Evolutionary conservation across 2,888 invertebrate species (phyloP), one percentile per base, ranked within the genome.

Genomic region (Diarsia dahlii): DNA sequence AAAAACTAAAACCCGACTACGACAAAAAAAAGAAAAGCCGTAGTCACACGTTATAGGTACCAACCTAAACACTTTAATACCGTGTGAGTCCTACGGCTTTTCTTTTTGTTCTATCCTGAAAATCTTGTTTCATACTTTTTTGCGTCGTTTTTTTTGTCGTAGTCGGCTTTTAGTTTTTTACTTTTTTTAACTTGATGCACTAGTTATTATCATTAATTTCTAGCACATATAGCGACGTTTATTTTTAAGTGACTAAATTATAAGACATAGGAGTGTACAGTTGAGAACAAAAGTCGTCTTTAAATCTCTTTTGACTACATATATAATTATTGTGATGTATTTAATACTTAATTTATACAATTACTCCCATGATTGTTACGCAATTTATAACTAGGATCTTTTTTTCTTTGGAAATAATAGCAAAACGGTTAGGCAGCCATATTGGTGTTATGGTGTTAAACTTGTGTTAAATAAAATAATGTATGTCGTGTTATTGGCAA

Each of bases 141-240:
- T n/a, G n/a, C n/a, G n/a, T n/a, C n/a, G n/a, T n/a, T n/a, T n/a
- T n/a, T n/a, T n/a, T n/a, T n/a, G n/a, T n/a, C n/a, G n/a, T n/a
- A n/a, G n/a, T n/a, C n/a, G n/a, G n/a, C n/a, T n/a, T n/a, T n/a
- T n/a, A n/a, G n/a, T n/a, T n/a, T n/a, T n/a, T n/a, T n/a, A n/a
- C n/a, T n/a, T n/a, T n/a, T n/a, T n/a, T 18, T 46, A 62, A 71
- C 13, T 62, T 71, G 18, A 71, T 52, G 28, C n/a, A n/a, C 9
- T 71, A 46, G 18, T 46, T 62, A 28, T 70, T 60, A 69, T 52
- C 34, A 0, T 70, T n/a, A 28, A 28, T 28, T 28, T 28, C 15
- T 45, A 50, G 50, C 18, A 71, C 60, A 45, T 45, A 13, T 50
- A 20, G 10, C 28, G 23, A 28, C 9, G 50, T 63, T 34, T 50